Evolutionary conservation across 2,888 invertebrate species (phyloP).

Genomic region (Atherix ibis): DNA sequence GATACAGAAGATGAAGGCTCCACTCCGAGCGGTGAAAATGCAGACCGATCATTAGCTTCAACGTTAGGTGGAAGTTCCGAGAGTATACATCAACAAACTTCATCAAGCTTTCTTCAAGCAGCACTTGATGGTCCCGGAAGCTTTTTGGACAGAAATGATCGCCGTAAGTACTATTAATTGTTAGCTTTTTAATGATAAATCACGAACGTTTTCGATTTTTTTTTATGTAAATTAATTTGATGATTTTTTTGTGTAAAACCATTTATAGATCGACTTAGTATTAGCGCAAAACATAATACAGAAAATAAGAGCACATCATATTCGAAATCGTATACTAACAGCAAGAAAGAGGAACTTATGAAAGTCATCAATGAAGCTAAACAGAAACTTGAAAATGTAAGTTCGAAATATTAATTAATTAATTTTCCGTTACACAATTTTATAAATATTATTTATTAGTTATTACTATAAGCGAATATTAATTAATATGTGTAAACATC

Average conservation of each 20-base stretch:
- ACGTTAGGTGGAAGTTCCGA: conserved; percentile 62
- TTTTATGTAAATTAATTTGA: neutral
- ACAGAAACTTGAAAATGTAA: conserved; percentile 72
- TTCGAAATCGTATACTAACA: conserved; percentile 33
- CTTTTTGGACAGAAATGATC: conserved; percentile 26
- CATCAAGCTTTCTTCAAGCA: conserved; percentile 28
- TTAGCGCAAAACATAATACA: conserved; percentile 43
- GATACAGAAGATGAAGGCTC: conserved; percentile 62
- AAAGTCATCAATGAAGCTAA: conserved; percentile 71
- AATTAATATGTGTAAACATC: too few species aligned
- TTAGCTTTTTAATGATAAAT: too few species aligned
- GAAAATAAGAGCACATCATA: conserved; percentile 27
- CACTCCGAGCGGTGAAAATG: conserved; percentile 67
- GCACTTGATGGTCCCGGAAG: conserved; percentile 30
- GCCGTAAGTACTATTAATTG: too few species aligned
- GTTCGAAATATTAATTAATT: conserved; percentile 25
- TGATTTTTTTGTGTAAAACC: conserved; percentile 2
- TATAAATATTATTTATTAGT: conserved; percentile 7
- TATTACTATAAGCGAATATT: conserved; percentile 7
- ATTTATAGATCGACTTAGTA: conserved; percentile 34
- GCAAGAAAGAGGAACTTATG: conserved; percentile 54
- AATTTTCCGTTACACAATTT: too few species aligned
- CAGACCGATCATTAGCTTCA: conserved; percentile 48
- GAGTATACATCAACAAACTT: conserved; percentile 27
- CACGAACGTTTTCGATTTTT: conserved; percentile 3